These are phyloP conservation scores for Pelusios castaneus DNA, from an alignment of 2,113 vertebrate species.

Conservation along the genomic window DNA sequence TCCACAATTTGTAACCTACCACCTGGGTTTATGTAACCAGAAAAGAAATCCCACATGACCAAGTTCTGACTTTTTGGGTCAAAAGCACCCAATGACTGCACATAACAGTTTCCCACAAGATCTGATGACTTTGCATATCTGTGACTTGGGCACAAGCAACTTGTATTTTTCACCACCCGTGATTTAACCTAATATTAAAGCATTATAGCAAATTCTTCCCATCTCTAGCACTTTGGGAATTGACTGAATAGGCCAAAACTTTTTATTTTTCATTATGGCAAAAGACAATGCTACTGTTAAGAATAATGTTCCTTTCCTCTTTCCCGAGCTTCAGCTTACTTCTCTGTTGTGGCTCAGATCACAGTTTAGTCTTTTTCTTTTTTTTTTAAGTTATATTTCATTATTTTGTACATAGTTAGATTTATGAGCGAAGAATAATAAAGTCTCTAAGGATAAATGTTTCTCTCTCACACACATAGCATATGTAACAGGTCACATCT, in stretches of 20 bases:
- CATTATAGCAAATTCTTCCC: background rate
- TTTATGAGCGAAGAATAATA: background rate
- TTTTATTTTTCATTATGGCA: background rate
- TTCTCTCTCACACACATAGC: background rate
- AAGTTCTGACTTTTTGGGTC: background rate
- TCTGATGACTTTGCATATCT: accelerated
- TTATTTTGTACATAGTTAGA: background rate
- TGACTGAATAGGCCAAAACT: background rate
- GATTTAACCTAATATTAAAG: background rate
- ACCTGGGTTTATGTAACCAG: background rate
- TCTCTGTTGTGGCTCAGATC: background rate
- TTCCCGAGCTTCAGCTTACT: background rate
- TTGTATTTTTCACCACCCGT: background rate
- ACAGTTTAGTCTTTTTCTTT: background rate
- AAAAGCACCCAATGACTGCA: background rate
- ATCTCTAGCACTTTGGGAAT: background rate
- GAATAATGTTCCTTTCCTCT: background rate
- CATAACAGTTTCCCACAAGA: background rate
- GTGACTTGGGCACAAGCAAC: background rate
- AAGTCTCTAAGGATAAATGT: background rate
- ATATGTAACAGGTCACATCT: background rate
- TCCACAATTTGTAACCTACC: background rate
- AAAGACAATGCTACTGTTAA: background rate
- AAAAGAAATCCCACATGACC: background rate
- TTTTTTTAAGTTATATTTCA: background rate